These are phyloP conservation scores for Otus scops DNA, from an alignment of 2,797 vertebrate genomes.

Conservation along the genomic window DNA sequence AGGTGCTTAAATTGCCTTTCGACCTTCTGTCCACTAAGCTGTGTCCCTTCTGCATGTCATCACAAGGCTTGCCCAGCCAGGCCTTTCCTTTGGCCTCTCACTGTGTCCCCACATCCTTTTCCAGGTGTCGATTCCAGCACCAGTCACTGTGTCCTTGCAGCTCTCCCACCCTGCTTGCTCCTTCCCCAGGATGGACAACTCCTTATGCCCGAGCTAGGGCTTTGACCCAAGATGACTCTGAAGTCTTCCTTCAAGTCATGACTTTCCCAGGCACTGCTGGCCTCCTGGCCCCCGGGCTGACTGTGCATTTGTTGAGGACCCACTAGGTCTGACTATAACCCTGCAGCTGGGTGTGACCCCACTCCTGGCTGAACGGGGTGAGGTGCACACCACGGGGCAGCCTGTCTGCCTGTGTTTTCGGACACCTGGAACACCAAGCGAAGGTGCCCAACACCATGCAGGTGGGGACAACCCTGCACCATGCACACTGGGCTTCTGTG, in stretches of 20 bases:
- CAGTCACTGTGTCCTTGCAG: background rate
- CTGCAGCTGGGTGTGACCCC: background rate
- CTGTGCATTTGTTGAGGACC: background rate
- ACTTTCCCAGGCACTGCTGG: background rate
- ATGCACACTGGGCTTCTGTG: rapidly evolving
- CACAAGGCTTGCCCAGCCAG: background rate
- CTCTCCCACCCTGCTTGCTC: background rate
- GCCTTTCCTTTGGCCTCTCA: background rate
- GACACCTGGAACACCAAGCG: background rate
- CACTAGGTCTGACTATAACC: rapidly evolving
- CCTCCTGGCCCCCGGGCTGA: background rate
- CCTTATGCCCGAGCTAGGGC: background rate
- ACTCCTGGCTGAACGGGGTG: background rate
- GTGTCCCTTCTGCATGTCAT: background rate
- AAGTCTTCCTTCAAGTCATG: background rate
- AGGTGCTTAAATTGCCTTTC: background rate
- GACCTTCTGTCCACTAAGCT: background rate
- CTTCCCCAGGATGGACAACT: background rate
- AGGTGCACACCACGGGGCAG: background rate
- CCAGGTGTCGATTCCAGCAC: background rate
- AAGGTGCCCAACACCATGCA: rapidly evolving
- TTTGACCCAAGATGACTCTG: background rate
- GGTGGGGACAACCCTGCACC: background rate
- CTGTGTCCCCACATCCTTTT: background rate
- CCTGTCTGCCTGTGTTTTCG: background rate